These are phyloP conservation scores for Ylistrum balloti DNA, from an alignment of 1,140 invertebrate genomes.

Conservation along the genomic window DNA sequence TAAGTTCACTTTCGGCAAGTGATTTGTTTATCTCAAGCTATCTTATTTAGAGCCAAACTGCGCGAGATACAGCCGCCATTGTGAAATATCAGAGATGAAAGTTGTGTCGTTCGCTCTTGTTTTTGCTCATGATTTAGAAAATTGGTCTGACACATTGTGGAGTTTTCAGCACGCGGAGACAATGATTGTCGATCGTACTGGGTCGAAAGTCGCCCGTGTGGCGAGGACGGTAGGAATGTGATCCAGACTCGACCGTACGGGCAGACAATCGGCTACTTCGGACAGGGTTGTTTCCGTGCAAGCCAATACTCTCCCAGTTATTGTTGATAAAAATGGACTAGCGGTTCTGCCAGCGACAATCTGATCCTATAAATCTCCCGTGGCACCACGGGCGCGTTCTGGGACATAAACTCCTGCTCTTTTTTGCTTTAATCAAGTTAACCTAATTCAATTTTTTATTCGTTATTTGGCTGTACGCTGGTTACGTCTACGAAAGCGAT, in stretches of 20 bases:
- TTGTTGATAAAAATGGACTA: slow-evolving; percentile 8
- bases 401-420: slow-evolving; percentile 14
- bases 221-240: slow-evolving; percentile 15
- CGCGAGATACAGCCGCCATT: slow-evolving; percentile 13
- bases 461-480: background rate
- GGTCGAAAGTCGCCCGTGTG: background rate
- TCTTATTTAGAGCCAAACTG: background rate
- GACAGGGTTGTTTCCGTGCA: background rate
- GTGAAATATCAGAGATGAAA: slow-evolving; percentile 27
- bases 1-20: background rate
- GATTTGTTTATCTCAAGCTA: background rate
- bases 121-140: slow-evolving; percentile 24
- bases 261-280: background rate
- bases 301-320: background rate
- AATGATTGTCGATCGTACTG: background rate
- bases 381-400: background rate
- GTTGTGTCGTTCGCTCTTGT: background rate
- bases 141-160: slow-evolving; percentile 32
- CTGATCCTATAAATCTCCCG: slow-evolving; percentile 17
- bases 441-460: slow-evolving; percentile 29
- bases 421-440: slow-evolving; percentile 18
- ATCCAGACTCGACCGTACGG: background rate
- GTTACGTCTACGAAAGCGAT: background rate
- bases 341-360: background rate
- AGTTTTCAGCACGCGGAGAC: slow-evolving; percentile 3